phyloP scores from a whole-genome alignment of 2,797 vertebrate genomes.

The Mormyrops boulengeri region DNA sequence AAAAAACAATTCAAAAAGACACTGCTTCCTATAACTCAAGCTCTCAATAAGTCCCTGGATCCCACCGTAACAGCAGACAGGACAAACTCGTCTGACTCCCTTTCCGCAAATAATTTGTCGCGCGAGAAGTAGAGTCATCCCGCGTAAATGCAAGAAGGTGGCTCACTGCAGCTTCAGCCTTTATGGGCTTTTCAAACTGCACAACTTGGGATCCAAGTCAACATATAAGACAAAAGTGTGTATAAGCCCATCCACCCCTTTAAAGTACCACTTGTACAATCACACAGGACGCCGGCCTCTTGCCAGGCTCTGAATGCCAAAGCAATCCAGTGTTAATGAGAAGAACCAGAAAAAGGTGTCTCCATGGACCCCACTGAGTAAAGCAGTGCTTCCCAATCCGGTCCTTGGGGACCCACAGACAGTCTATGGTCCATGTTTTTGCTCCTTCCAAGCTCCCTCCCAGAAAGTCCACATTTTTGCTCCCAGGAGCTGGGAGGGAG shows the following conservation, averaged over 20 bases:
- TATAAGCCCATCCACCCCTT: background rate
- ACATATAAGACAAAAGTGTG: background rate
- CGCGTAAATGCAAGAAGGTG: background rate
- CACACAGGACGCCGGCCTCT: background rate
- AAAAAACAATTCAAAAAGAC: background rate
- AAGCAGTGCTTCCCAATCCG: background rate
- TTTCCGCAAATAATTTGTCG: background rate
- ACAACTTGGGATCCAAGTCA: background rate
- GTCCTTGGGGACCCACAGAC: background rate
- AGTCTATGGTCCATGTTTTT: background rate
- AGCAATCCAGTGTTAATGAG: background rate
- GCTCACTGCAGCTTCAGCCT: background rate
- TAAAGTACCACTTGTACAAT: background rate
- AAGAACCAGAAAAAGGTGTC: background rate
- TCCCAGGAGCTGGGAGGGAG: background rate
- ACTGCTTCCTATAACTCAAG: background rate
- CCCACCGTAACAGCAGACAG: background rate
- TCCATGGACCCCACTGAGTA: background rate
- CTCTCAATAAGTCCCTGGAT: background rate
- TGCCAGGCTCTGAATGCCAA: background rate
- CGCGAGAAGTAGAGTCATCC: background rate
- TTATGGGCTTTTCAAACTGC: background rate
- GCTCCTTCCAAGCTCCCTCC: background rate
- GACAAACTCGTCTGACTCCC: background rate
- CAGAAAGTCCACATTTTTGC: background rate